A percentile compares a stretch with the other conserved stretches of the same genome.
Evolutionary conservation across 2,797 vertebrate species (phyloP).

Genomic region (Gambelia wislizenii): DNA sequence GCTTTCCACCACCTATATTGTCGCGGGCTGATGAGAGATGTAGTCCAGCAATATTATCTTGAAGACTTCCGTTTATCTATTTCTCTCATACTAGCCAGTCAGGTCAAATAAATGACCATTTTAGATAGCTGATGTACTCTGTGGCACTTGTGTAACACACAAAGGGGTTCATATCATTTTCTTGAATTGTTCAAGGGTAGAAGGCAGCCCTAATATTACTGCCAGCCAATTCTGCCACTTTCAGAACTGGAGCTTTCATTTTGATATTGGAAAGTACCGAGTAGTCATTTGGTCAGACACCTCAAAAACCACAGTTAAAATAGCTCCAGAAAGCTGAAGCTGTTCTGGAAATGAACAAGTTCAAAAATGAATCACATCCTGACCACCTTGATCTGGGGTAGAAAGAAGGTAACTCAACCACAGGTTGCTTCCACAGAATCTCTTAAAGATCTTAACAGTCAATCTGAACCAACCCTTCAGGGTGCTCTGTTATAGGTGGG

Average conservation of each 20-base stretch:
- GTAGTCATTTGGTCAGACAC: constrained; percentile 38
- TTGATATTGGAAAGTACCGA: constrained; percentile 47
- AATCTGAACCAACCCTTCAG: not conserved
- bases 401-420: constrained; percentile 15
- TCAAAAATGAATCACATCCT: constrained; percentile 50
- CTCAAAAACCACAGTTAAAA: constrained; percentile 16
- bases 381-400: not conserved
- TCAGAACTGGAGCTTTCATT: constrained; percentile 19
- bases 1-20: too few species aligned
- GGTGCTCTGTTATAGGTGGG: not conserved
- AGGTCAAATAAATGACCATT: too few species aligned
- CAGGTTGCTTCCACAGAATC: constrained; percentile 36
- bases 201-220: not conserved
- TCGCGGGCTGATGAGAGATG: too few species aligned
- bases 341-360: constrained; percentile 59
- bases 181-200: not conserved
- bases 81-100: too few species aligned
- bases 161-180: too few species aligned
- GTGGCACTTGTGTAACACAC: too few species aligned
- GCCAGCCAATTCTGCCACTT: not conserved
- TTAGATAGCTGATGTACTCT: too few species aligned
- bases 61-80: too few species aligned
- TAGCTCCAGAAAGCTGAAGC: constrained; percentile 22
- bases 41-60: too few species aligned
- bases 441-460: not conserved